Base-by-base conservation (phyloP, 2,888 invertebrate species). In the Tetheella fluctuosa region DNA sequence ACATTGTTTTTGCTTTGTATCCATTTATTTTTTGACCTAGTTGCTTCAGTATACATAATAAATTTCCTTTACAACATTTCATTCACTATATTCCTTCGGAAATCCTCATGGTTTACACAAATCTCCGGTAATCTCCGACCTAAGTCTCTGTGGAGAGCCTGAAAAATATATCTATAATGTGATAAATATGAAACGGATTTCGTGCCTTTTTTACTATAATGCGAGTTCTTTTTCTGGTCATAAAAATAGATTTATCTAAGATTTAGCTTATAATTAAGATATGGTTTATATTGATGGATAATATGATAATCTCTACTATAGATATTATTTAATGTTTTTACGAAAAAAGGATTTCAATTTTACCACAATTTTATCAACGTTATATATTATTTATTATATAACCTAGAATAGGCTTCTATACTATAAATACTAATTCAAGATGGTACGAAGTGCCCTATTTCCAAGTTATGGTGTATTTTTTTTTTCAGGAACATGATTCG, bases 41-140 rank as follows among this genome's bases (percentile, higher is more conserved):
- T 63, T 58, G 58, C 28, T 34, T 52, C 59, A 56, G 59, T 58
- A n/a, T n/a, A 58, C 34, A 57, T 59, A 65, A 65, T 68, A 72
- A 68, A 69, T 70, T 67, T 64, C 54, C 59, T 66, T 58, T 65
- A 68, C 65, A 23, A 34, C 60, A 61, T 60, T 63, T 57, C 58
- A 52, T 67, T 64, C 48, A 60, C 64, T 65, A 64, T 63, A 64
- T 59, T 57, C 64, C 59, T 68, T 64, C 52, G 68, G 54, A 63
- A 68, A 70, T 68, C 69, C 70, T 67, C 64, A 59, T 61, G 69
- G 67, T 64, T 69, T 71, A 70, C 62, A 60, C 54, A 66, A 61
- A 68, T 63, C 67, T 60, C 60, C 64, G 48, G 64, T 71, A 70
- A 65, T 70, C 65, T 64, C 54, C 57, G 17, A 54, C 58, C 59